These are phyloP conservation scores for Nematolebias whitei DNA, from an alignment of 2,113 vertebrate species.

Conservation along the genomic window DNA sequence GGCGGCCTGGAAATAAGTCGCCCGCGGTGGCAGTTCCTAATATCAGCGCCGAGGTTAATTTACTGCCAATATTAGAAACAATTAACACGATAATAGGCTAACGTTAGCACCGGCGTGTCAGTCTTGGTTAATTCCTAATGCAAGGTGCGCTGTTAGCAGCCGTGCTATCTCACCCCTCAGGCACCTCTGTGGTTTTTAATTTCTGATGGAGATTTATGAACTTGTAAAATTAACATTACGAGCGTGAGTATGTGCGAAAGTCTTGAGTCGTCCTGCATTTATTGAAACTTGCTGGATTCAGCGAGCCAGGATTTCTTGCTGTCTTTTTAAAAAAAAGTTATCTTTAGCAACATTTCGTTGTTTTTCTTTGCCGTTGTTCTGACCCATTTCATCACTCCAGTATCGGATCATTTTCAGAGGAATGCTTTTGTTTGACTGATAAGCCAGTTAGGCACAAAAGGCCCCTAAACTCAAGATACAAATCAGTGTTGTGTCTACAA, in stretches of 20 bases:
- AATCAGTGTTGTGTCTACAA: background rate
- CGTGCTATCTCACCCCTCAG: slow-evolving; percentile 35
- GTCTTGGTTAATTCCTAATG: slow-evolving; percentile 49
- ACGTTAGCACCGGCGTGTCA: slow-evolving; percentile 40
- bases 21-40: slow-evolving; percentile 23
- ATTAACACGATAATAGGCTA: slow-evolving; percentile 38
- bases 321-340: background rate
- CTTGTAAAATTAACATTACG: too few species aligned
- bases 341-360: background rate
- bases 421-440: too few species aligned
- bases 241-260: background rate
- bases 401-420: too few species aligned
- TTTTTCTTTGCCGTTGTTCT: too few species aligned
- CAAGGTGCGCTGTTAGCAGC: slow-evolving; percentile 69
- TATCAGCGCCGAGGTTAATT: slow-evolving; percentile 14
- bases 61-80: slow-evolving; percentile 36
- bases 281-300: background rate
- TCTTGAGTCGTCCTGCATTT: background rate
- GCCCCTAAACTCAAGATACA: background rate
- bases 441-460: background rate
- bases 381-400: too few species aligned
- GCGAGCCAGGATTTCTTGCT: background rate
- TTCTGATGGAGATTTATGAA: background rate
- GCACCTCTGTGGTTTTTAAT: too few species aligned
- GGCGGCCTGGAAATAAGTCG: slow-evolving; percentile 10